phyloP scores from a whole-genome alignment of 2,888 invertebrate species.

The Cerceris rybyensis region DNA sequence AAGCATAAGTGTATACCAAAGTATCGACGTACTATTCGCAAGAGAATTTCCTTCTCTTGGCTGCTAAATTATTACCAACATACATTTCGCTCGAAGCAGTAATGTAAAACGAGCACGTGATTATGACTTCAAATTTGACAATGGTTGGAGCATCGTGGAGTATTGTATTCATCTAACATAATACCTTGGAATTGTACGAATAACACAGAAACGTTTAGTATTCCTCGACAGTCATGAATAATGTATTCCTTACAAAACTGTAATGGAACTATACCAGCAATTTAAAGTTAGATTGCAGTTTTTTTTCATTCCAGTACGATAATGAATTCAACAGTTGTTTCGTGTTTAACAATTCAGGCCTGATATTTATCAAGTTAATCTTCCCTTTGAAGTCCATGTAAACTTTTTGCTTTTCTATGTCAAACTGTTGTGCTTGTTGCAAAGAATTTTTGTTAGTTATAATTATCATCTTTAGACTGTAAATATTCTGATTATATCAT shows the following conservation, averaged over 20 bases:
- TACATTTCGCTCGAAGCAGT: neutral
- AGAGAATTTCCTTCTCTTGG: neutral
- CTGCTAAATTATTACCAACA: neutral
- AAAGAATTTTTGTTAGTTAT: too few relatives aligned
- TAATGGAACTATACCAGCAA: too few relatives aligned
- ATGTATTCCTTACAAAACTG: neutral
- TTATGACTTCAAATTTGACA: neutral
- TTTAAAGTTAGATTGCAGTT: too few relatives aligned
- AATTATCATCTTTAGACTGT: too few relatives aligned
- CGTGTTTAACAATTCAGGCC: too few relatives aligned
- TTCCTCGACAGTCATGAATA: neutral
- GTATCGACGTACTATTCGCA: neutral
- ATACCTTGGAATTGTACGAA: neutral
- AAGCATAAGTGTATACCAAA: neutral
- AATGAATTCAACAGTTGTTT: too few relatives aligned
- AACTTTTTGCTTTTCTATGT: too few relatives aligned
- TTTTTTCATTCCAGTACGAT: too few relatives aligned
- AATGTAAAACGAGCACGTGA: neutral
- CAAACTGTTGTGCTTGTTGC: too few relatives aligned
- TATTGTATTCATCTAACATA: neutral
- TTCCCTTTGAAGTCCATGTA: too few relatives aligned
- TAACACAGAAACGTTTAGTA: neutral
- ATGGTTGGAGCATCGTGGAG: neutral
- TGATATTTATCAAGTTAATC: too few relatives aligned
- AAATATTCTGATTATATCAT: too few relatives aligned